phyloP scores from a whole-genome alignment of 1,140 invertebrate genomes.

The Adelges cooleyi region DNA sequence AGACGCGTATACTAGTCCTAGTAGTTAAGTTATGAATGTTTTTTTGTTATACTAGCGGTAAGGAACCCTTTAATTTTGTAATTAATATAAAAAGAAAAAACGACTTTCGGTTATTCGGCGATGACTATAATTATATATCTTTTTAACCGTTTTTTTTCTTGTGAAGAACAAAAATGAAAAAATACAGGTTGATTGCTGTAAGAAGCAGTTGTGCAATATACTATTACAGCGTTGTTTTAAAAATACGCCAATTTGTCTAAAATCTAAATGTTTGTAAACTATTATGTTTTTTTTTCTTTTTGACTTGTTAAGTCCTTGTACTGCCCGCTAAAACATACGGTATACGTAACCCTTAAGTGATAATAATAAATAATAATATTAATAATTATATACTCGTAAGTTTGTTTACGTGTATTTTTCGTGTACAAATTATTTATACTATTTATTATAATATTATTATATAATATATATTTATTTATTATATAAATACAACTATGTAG shows the following conservation, averaged over 20 bases:
- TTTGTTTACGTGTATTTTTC: not conserved
- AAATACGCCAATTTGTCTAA: not conserved
- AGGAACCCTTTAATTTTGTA: slow-evolving; percentile 1
- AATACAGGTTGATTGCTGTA: not conserved
- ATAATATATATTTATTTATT: not conserved
- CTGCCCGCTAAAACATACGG: not conserved
- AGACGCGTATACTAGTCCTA: slow-evolving; percentile 20
- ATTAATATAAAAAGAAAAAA: not conserved
- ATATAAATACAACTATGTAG: not conserved
- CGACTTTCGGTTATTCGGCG: not conserved
- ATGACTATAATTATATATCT: not conserved
- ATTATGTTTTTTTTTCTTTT: too few relatives aligned
- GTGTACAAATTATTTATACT: slow-evolving; percentile 8
- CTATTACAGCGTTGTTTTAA: not conserved
- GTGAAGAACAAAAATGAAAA: not conserved
- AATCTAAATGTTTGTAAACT: not conserved
- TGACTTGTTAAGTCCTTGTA: not conserved
- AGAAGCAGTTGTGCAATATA: not conserved
- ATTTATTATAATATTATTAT: slow-evolving; percentile 12
- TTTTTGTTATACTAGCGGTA: not conserved
- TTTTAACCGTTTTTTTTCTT: not conserved
- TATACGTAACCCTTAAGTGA: slow-evolving; percentile 25
- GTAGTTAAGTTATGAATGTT: slow-evolving; percentile 14
- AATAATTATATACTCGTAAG: not conserved
- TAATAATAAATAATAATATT: slow-evolving; percentile 10